phyloP scores from a whole-genome alignment of 2,888 invertebrate species.

The Drosophila hamatofila region DNA sequence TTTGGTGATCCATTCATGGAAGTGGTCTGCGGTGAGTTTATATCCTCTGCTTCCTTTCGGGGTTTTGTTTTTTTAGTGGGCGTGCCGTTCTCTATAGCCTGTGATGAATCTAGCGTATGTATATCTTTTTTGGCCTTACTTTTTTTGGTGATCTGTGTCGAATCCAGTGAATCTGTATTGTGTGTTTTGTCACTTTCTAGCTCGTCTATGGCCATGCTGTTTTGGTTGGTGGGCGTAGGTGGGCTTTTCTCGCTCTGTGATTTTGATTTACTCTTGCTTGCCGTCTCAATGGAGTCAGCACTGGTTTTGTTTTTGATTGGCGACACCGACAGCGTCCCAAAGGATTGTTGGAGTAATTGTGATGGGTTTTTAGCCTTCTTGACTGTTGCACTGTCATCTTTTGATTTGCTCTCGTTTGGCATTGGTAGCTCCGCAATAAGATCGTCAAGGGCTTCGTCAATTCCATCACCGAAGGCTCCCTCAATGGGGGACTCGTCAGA shows the following conservation, averaged over 20 bases:
- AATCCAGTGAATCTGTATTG: not conserved
- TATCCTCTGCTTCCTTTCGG: not conserved
- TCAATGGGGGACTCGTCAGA: too few relatives aligned
- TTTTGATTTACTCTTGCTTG: constrained; percentile 4
- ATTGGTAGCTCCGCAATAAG: not conserved
- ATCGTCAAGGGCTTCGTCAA: constrained; percentile 1
- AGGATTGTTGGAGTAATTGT: not conserved
- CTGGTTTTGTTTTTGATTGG: not conserved
- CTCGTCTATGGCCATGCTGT: not conserved
- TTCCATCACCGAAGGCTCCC: not conserved
- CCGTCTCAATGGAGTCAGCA: not conserved
- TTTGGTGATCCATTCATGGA: constrained; percentile 15
- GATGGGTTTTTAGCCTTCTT: not conserved
- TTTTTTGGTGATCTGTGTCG: not conserved
- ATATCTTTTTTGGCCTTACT: not conserved
- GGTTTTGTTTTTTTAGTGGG: not conserved
- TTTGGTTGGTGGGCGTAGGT: not conserved
- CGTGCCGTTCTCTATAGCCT: not conserved
- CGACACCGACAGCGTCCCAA: not conserved
- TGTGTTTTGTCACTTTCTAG: not conserved
- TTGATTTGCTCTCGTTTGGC: not conserved
- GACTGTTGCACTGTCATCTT: not conserved
- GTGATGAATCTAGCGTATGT: not conserved
- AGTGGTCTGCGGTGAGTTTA: not conserved
- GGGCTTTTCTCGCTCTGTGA: not conserved